Base-by-base conservation (phyloP, 2,113 vertebrate genomes). In the Petrocephalus microphthalmus region DNA sequence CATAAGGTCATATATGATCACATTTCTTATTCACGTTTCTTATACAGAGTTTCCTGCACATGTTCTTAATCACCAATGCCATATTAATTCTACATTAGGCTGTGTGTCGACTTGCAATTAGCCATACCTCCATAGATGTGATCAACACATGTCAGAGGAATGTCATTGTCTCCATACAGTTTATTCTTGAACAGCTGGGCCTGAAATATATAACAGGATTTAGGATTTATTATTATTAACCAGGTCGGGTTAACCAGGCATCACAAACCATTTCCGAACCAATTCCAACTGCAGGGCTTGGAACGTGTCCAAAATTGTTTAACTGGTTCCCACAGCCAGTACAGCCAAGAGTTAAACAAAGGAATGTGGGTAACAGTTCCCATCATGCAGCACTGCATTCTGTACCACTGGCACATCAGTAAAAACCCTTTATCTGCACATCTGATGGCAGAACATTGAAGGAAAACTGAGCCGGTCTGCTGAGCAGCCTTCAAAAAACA, bases 81-180 rank as follows among this genome's bases (percentile, higher is more conserved):
- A 78, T 15, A 78, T 19, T 42, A 42, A 78, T 78, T 5, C 71
- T 19, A 37, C 33, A 42, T 5, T 42, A 78, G 71, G n/a, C 71
- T 42, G 13, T 3, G 17, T 74, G 71, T 78, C 37, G 29, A 74
- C 29, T 74, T 1, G 11, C 71, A 33, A 78, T 78, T 49, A 83
- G 81, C 90, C 92, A 88, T 94, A 97, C 97, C 96, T 95, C 97
- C 97, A 91, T 95, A 97, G 89, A 98, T 95, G 88, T 97, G 95
- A 91, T 98, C 97, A 88, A 98, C 95, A 57, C 96, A 97, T 87
- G 95, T 96, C n/a, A 98, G 93, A 22, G 97, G 96, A 91, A 98
- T 96, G 88, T 98, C 97, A 91, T 97, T 97, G 95, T 96, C 96
- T 92, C 96, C 96, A 90, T 97, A 92, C 8, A 97, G 93, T 89